Evolutionary conservation across 2,888 invertebrate genomes (phyloP).

Genomic region (Chloroclysta siterata): DNA sequence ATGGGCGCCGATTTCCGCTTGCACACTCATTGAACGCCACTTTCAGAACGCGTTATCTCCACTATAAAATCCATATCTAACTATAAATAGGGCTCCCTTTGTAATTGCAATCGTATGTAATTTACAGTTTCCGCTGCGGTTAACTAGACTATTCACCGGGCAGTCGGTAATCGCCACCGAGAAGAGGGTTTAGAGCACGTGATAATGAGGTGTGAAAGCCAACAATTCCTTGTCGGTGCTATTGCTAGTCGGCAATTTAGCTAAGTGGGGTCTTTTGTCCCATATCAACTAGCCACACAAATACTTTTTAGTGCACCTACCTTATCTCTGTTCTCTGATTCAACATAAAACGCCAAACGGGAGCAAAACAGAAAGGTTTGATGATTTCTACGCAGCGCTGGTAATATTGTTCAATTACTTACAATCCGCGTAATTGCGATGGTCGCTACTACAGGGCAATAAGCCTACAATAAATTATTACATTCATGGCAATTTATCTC

Average conservation of each 20-base stretch:
- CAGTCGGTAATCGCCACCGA: slow-evolving; percentile 43
- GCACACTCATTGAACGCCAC: slow-evolving; percentile 63
- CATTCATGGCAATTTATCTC: slow-evolving; percentile 36
- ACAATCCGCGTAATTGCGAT: slow-evolving; percentile 20
- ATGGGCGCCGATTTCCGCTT: slow-evolving; percentile 68
- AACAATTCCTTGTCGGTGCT: slow-evolving; percentile 40
- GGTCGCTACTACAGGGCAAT: slow-evolving; percentile 28
- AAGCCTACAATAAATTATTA: slow-evolving; percentile 40
- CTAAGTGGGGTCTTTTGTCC: slow-evolving; percentile 33
- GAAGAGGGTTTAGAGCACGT: slow-evolving; percentile 43
- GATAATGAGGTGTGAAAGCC: slow-evolving; percentile 45
- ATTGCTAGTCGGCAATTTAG: slow-evolving; percentile 32
- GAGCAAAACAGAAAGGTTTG: no score
- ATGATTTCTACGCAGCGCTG: background rate
- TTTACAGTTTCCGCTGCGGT: slow-evolving; percentile 55
- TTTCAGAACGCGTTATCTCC: slow-evolving; percentile 63
- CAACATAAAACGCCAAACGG: no score
- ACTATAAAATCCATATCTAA: slow-evolving; percentile 55
- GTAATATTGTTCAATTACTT: slow-evolving; percentile 13
- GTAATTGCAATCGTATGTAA: slow-evolving; percentile 55
- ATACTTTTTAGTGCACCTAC: slow-evolving; percentile 5
- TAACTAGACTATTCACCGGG: slow-evolving; percentile 38
- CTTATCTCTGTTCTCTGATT: no score
- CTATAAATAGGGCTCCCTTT: slow-evolving; percentile 57
- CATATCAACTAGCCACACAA: slow-evolving; percentile 24